Conservation (phyloP, 2,797 vertebrate species). For the Notolabrus celidotus region DNA sequence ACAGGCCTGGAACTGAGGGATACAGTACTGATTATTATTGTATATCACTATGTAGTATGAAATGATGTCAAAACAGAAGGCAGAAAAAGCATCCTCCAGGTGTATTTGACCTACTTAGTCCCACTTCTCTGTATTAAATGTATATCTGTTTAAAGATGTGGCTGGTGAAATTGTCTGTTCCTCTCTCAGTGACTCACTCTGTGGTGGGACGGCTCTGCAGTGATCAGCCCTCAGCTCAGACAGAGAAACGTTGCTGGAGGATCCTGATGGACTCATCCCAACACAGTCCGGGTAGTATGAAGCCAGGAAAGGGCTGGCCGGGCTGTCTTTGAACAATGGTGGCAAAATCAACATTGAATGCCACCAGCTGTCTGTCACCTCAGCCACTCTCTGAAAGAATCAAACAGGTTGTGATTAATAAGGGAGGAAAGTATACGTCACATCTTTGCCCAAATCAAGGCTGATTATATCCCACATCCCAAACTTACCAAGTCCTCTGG, state of each 20-base stretch:
- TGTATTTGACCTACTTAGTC: background rate
- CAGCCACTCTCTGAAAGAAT: conserved; percentile 90
- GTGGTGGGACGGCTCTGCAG: conserved; percentile 79
- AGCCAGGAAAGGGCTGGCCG: conserved; percentile 92
- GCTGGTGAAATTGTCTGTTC: background rate
- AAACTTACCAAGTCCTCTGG: conserved; percentile 93
- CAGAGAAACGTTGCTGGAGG: conserved; percentile 81
- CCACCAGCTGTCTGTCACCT: conserved; percentile 96
- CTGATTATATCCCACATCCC: background rate
- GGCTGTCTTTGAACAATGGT: conserved; percentile 96
- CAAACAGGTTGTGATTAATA: background rate
- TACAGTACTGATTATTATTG: background rate
- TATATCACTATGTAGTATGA: background rate
- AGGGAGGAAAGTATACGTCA: background rate
- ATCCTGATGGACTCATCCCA: conserved; percentile 97
- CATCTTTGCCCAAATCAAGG: background rate
- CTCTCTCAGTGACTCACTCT: conserved; percentile 85
- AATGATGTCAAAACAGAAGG: no score
- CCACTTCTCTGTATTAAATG: background rate
- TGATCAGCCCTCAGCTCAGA: conserved; percentile 88
- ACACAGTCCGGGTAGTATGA: conserved; percentile 99
- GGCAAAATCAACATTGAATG: conserved; percentile 98
- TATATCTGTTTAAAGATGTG: background rate
- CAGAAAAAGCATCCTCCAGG: background rate
- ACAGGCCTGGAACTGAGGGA: conserved; percentile 89